Evolutionary conservation across 30 jellyfish, hydroid and myxozoan genomes (phyloP).

Genomic region (Aurelia sp.): DNA sequence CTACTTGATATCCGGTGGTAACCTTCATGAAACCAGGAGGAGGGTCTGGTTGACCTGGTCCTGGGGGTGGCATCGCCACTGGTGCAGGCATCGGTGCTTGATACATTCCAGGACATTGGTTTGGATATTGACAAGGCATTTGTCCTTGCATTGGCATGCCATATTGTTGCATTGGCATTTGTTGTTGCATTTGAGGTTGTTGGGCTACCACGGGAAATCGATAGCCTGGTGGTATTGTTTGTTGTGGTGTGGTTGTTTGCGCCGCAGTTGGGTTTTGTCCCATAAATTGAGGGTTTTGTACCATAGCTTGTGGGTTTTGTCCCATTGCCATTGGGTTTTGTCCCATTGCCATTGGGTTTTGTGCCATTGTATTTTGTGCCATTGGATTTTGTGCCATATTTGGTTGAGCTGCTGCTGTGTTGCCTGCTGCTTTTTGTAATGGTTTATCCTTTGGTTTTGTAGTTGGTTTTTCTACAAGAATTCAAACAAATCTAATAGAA

Average conservation of each 20-base stretch:
- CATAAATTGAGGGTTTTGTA: neutral
- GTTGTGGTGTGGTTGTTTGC: constrained; percentile 34
- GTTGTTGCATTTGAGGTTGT: constrained; percentile 46
- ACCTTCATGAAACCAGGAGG: constrained; percentile 63
- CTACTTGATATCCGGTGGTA: constrained; percentile 39
- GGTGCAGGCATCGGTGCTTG: constrained; percentile 44
- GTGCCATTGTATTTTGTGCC: neutral
- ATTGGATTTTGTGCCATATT: constrained; percentile 17
- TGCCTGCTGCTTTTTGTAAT: constrained; percentile 16
- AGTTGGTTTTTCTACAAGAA: constrained; percentile 27
- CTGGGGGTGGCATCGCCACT: constrained; percentile 34
- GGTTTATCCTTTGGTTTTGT: constrained; percentile 20
- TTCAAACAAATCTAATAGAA: neutral
- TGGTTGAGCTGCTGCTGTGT: constrained; percentile 17
- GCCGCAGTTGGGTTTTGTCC: constrained; percentile 52
- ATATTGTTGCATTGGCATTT: constrained; percentile 51
- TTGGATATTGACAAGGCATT: constrained; percentile 69
- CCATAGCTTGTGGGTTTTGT: constrained; percentile 26
- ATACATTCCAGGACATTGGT: constrained; percentile 64
- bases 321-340: constrained; percentile 14
- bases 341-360: neutral
- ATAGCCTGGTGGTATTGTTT: constrained; percentile 64
- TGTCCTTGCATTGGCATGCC: constrained; percentile 69
- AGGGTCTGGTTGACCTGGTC: constrained; percentile 50
- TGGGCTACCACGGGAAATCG: constrained; percentile 50